A percentile compares a stretch with the other conserved stretches of the same genome.
These are phyloP conservation scores for Micropterix aruncella DNA, from an alignment of 2,888 invertebrate species.

Conservation along the genomic window DNA sequence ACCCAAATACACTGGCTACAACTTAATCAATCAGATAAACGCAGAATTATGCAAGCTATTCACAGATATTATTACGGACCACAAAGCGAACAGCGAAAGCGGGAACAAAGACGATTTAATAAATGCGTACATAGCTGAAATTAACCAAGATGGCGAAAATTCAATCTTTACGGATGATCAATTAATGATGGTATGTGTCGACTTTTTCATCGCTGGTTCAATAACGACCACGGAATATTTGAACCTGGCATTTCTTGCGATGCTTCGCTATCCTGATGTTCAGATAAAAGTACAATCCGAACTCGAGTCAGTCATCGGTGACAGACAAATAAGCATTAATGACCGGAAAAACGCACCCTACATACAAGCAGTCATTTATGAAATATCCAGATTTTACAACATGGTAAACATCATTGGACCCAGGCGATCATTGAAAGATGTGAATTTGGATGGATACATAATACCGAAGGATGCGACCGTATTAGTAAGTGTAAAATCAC, in stretches of 20 bases:
- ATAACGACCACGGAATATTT: constrained; percentile 45
- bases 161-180: background rate
- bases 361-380: constrained; percentile 24
- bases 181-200: constrained; percentile 13
- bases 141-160: background rate
- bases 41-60: constrained; percentile 21
- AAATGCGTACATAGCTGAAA: background rate
- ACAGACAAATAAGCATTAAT: constrained; percentile 26
- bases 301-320: constrained; percentile 27
- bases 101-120: too few species aligned
- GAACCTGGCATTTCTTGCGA: constrained; percentile 43
- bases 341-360: constrained; percentile 25
- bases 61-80: background rate
- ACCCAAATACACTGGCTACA: constrained; percentile 46
- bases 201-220: constrained; percentile 31
- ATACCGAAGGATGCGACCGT: constrained; percentile 27
- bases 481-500: constrained; percentile 35
- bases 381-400: constrained; percentile 25
- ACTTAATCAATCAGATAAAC: constrained; percentile 40
- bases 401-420: constrained; percentile 25
- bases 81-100: background rate
- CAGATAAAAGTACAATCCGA: constrained; percentile 41
- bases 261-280: constrained; percentile 41
- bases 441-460: constrained; percentile 12
- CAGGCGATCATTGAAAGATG: constrained; percentile 13